Evolutionary conservation across 2,888 invertebrate species (phyloP).

Genomic region (Melanargia galathea): DNA sequence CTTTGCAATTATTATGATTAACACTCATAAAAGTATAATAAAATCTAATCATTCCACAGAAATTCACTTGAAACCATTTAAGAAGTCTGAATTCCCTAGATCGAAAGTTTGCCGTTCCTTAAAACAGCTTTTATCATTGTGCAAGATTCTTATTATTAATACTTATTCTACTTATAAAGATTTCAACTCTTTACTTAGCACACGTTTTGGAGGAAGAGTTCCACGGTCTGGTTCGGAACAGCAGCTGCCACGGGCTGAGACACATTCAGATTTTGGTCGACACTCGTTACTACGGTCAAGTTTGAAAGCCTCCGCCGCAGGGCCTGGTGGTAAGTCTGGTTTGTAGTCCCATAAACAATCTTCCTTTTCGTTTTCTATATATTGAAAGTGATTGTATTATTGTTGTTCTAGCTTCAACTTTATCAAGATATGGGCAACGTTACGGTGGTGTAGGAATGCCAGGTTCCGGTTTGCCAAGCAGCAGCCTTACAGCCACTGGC

Average conservation of each 20-base stretch:
- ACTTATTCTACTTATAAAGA: no score
- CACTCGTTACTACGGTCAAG: slow-evolving; percentile 92
- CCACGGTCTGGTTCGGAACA: slow-evolving; percentile 96
- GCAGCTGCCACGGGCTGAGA: slow-evolving; percentile 92
- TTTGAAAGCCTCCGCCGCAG: slow-evolving; percentile 84
- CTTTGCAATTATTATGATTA: no score
- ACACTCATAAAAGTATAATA: no score
- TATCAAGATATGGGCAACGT: slow-evolving; percentile 84
- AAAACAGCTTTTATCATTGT: no score
- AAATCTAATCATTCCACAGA: no score
- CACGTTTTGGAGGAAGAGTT: slow-evolving; percentile 80
- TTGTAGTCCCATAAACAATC: slow-evolving; percentile 14
- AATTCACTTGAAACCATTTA: no score
- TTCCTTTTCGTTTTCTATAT: background rate
- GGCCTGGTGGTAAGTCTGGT: slow-evolving; percentile 59
- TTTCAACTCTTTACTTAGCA: slow-evolving; percentile 46
- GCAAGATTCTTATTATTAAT: no score
- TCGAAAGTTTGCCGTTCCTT: no score
- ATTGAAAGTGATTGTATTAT: background rate
- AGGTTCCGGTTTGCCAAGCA: slow-evolving; percentile 56
- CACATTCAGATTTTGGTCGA: slow-evolving; percentile 91
- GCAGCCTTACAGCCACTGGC: slow-evolving; percentile 56
- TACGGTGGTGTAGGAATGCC: slow-evolving; percentile 77
- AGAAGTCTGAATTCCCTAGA: no score
- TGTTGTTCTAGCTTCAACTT: slow-evolving; percentile 70